Percentiles rank a stretch among this genome's conserved stretches.
These are phyloP conservation scores for Lypha dubia DNA, from an alignment of 2,888 invertebrate genomes.

Conservation along the genomic window DNA sequence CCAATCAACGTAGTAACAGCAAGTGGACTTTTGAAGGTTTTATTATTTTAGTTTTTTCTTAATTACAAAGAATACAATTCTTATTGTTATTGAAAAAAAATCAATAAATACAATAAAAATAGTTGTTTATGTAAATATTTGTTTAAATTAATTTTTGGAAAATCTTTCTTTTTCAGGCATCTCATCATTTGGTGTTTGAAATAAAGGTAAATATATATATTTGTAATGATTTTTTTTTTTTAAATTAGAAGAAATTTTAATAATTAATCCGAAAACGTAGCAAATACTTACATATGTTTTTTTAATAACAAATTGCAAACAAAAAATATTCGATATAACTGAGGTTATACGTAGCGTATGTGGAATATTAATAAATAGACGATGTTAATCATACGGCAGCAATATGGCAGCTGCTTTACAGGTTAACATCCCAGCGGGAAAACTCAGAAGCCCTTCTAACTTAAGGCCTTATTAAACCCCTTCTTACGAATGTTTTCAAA, in stretches of 20 bases:
- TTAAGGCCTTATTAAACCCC: too few species aligned
- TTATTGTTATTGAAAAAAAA: neutral
- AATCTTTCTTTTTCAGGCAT: neutral
- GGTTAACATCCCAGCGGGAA: too few species aligned
- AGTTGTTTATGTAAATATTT: neutral
- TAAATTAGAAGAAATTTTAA: neutral
- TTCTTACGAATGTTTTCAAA: too few species aligned
- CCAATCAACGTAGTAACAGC: neutral
- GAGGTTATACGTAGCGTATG: neutral
- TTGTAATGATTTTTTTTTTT: too few species aligned
- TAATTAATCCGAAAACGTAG: neutral
- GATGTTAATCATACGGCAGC: neutral
- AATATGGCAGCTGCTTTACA: too few species aligned
- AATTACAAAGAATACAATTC: neutral
- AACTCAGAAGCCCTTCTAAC: too few species aligned
- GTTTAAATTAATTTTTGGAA: too few species aligned
- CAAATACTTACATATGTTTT: too few species aligned
- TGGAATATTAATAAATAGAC: neutral
- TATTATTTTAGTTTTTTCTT: neutral
- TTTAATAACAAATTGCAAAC: too few species aligned
- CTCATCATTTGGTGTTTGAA: neutral
- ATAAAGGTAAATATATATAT: constrained; percentile 17
- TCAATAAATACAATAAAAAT: neutral
- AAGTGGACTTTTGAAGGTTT: neutral
- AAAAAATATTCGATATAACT: neutral